Conservation (phyloP, 1,140 invertebrate genomes). For the Meloidogyne hapla region DNA sequence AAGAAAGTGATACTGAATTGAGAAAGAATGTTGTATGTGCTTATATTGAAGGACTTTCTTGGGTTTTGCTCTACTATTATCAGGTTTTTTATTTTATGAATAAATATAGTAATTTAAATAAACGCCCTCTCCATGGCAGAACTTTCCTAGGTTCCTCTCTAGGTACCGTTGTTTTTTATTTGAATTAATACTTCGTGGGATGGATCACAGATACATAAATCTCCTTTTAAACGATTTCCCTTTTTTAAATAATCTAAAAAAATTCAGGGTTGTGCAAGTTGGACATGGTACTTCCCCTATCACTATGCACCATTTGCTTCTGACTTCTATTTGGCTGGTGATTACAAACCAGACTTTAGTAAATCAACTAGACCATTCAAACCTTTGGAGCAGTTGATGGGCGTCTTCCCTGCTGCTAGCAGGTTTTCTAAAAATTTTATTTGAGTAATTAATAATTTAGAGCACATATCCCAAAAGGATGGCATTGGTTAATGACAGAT, state of each 20-base stretch:
- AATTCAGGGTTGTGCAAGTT: constrained; percentile 85
- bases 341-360: constrained; percentile 82
- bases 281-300: constrained; percentile 99
- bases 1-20: constrained; percentile 78
- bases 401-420: constrained; percentile 96
- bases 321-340: constrained; percentile 88
- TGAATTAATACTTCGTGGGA: too few relatives aligned
- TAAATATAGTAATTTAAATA: too few relatives aligned
- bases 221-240: too few relatives aligned
- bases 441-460: constrained; percentile 35
- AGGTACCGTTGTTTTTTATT: too few relatives aligned
- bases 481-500: constrained; percentile 89
- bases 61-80: constrained; percentile 97
- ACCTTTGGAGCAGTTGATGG: constrained; percentile 96
- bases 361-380: constrained; percentile 83
- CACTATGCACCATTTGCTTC: constrained; percentile 99
- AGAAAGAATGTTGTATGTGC: constrained; percentile 81
- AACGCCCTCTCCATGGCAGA: too few relatives aligned
- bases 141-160: too few relatives aligned
- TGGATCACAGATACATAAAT: too few relatives aligned
- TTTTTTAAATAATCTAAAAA: constrained; percentile 32
- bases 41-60: constrained; percentile 91
- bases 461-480: constrained; percentile 85
- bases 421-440: constrained; percentile 64
- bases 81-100: constrained; percentile 69